Evolutionary conservation across 2,113 vertebrate genomes (phyloP).

Genomic region (Danionella cerebrum): DNA sequence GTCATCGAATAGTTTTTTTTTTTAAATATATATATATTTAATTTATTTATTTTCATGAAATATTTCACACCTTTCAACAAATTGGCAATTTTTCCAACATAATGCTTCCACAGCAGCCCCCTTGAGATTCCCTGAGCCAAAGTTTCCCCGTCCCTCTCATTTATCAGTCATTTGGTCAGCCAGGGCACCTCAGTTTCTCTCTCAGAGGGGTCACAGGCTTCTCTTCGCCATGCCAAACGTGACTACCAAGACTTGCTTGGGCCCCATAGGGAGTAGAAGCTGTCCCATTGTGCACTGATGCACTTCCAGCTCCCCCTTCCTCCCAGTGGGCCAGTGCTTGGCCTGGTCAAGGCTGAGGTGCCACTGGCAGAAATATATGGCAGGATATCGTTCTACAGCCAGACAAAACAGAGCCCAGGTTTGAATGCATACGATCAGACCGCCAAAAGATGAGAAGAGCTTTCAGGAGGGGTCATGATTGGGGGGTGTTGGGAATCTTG

Average conservation of each 20-base stretch:
- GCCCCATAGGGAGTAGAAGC: slow-evolving; percentile 32
- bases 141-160: slow-evolving; percentile 10
- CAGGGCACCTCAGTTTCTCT: neutral
- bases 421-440: neutral
- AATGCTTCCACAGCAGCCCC: slow-evolving; percentile 69
- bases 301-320: slow-evolving; percentile 67
- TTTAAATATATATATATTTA: too few species aligned
- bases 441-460: neutral
- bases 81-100: too few species aligned
- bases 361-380: slow-evolving; percentile 52
- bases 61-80: too few species aligned
- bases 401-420: slow-evolving; percentile 67
- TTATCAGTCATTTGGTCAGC: slow-evolving; percentile 28
- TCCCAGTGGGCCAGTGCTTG: slow-evolving; percentile 70
- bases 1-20: too few species aligned
- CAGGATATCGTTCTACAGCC: slow-evolving; percentile 72
- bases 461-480: neutral
- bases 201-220: slow-evolving; percentile 26
- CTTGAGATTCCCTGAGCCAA: slow-evolving; percentile 40
- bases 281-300: slow-evolving; percentile 56
- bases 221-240: slow-evolving; percentile 25
- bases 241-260: slow-evolving; percentile 52
- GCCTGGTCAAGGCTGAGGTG: slow-evolving; percentile 72
- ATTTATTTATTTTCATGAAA: too few species aligned
- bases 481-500: neutral